A percentile compares a stretch with the other conserved stretches of the same genome.
These are phyloP conservation scores for Megaceryle alcyon DNA, from an alignment of 2,797 vertebrate species.

Conservation along the genomic window DNA sequence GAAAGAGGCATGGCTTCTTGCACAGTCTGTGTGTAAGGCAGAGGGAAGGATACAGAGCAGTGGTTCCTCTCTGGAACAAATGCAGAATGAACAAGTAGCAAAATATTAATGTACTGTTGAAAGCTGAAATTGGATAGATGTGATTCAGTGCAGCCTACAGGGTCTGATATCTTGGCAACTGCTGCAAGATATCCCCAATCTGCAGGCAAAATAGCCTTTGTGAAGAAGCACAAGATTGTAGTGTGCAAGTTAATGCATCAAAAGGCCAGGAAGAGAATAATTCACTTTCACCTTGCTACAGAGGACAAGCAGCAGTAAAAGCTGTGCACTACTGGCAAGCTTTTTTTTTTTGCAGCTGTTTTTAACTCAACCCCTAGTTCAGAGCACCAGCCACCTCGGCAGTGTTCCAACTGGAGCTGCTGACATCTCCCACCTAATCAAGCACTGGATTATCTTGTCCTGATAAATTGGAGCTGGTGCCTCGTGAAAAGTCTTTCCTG, in stretches of 20 bases:
- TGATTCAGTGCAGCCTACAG: not conserved
- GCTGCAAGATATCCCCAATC: slow-evolving; percentile 11
- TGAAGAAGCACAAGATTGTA: slow-evolving; percentile 26
- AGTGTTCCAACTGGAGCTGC: slow-evolving; percentile 48
- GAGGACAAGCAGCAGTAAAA: slow-evolving; percentile 79
- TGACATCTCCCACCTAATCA: slow-evolving; percentile 83
- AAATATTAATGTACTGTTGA: slow-evolving; percentile 11
- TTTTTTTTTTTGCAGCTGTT: slow-evolving; percentile 71
- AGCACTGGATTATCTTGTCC: slow-evolving; percentile 85
- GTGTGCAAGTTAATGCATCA: slow-evolving; percentile 29
- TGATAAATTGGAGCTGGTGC: slow-evolving; percentile 83
- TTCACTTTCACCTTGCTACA: slow-evolving; percentile 81
- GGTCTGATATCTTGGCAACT: slow-evolving; percentile 10
- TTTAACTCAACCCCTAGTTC: slow-evolving; percentile 53
- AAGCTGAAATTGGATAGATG: slow-evolving; percentile 9
- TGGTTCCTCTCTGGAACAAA: slow-evolving; percentile 11
- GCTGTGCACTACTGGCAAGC: slow-evolving; percentile 72
- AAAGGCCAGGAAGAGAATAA: slow-evolving; percentile 44
- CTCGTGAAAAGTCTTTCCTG: slow-evolving; percentile 80
- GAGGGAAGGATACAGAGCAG: not conserved
- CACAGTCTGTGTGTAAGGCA: not conserved
- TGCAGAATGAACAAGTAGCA: not conserved
- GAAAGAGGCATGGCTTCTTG: not conserved
- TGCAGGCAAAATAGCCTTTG: slow-evolving; percentile 55
- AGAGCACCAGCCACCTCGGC: slow-evolving; percentile 57